Evolutionary conservation across 2,888 invertebrate species (phyloP), one percentile per base, ranked within the genome.

Genomic region (Exephanes ischioxanthus): DNA sequence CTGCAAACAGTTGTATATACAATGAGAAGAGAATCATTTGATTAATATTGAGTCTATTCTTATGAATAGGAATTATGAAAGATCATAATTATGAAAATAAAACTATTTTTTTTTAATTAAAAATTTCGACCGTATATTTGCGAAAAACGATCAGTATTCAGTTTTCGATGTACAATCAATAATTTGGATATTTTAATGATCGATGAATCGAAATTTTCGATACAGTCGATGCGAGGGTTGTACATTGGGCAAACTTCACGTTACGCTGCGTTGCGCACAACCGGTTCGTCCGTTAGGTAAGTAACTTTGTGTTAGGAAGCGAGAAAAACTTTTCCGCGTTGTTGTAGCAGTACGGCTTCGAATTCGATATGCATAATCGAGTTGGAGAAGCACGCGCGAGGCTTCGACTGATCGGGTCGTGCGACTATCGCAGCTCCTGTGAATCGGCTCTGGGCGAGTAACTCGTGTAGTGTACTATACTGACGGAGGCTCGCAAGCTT

Each of bases 281-380:
- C 30, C 22, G 19, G 22, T 11, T 37, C 37, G 14, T 6, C 6
- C 53, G 68, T 58, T 63, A 45, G 77, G 71, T 41, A 48, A 61
- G 68, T 45, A 14, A 45, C 45, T 45, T 45, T 45, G 63, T 84
- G 80, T 76, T 67, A 68, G n/a, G 33, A 33, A 67, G 16, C 45
- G 51, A 61, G 30, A 16, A 16, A 61, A 73, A 33, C 78, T 85
- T 66, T 85, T 70, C 75, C 75, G 70, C 63, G 78, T 73, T 77
- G 53, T 63, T n/a, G 33, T 63, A 7, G 37, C 19, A 16, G n/a
- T 58, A 79, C 22, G 90, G 90, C 85, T 90, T 90, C 90, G 77
- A 61, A 83, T 88, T 82, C 80, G 87, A 88, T 84, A 76, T 82
- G 83, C 84, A 86, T 90, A 90, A 90, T 90, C 90, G 85, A 84